Conservation (phyloP, 1,140 invertebrate species). For the Diabrotica undecimpunctata region DNA sequence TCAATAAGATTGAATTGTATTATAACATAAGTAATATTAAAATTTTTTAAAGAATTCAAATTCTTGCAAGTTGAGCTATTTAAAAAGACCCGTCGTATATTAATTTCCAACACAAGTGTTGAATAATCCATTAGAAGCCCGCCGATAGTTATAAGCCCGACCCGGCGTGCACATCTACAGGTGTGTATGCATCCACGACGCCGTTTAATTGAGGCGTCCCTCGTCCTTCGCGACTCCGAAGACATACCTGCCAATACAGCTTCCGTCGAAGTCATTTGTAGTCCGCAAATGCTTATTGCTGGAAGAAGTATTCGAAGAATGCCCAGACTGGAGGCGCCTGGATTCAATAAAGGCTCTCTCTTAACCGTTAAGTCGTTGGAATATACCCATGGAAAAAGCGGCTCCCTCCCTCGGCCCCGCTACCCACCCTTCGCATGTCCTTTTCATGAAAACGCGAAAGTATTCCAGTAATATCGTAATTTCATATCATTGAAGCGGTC, state of each 20-base stretch:
- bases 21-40: no score
- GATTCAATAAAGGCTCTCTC: constrained; percentile 26
- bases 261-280: constrained; percentile 25
- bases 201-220: constrained; percentile 8
- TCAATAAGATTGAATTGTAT: no score
- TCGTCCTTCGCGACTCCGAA: background rate
- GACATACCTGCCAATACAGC: constrained; percentile 18
- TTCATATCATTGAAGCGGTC: constrained; percentile 5
- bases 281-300: constrained; percentile 24
- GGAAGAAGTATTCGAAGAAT: constrained; percentile 23
- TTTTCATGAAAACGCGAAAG: constrained; percentile 23
- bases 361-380: background rate
- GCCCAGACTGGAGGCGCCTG: constrained; percentile 25
- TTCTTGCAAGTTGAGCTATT: no score
- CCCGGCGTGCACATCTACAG: background rate
- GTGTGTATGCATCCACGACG: background rate
- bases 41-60: no score
- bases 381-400: constrained; percentile 12
- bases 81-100: no score
- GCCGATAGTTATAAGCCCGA: background rate
- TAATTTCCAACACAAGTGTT: background rate
- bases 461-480: constrained; percentile 27
- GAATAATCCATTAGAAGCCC: background rate
- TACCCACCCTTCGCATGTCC: constrained; percentile 10
- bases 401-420: background rate